Conservation (phyloP, 1,140 invertebrate species). For the Bombus soroeensis region DNA sequence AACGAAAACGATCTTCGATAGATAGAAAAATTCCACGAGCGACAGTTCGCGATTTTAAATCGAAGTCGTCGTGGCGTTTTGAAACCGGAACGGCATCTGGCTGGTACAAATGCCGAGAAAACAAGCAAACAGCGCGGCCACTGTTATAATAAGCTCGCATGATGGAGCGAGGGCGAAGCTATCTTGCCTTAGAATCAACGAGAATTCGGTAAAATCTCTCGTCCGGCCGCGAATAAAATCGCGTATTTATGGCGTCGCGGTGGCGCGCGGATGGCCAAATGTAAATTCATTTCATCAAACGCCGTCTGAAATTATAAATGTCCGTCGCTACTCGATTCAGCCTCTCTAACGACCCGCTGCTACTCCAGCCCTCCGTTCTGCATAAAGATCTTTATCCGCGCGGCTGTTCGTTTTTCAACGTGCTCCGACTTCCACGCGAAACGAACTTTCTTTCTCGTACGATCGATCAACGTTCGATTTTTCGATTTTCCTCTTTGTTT, state of each 20-base stretch:
- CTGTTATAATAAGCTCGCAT: slow-evolving; percentile 51
- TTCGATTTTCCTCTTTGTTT: background rate
- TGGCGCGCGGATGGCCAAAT: slow-evolving; percentile 26
- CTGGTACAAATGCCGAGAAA: background rate
- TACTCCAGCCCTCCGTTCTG: slow-evolving; percentile 77
- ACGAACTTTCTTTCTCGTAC: background rate
- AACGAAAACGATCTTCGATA: background rate
- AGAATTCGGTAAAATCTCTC: slow-evolving; percentile 42
- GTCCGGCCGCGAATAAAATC: slow-evolving; percentile 51
- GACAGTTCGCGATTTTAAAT: background rate
- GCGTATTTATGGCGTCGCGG: slow-evolving; percentile 55
- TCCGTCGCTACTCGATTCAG: slow-evolving; percentile 70
- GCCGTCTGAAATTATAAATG: slow-evolving; percentile 76
- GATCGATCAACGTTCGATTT: background rate
- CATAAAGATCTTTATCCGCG: slow-evolving; percentile 80
- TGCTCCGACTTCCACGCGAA: slow-evolving; percentile 26
- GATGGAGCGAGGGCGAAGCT: slow-evolving; percentile 31
- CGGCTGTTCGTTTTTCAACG: slow-evolving; percentile 63
- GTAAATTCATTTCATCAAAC: slow-evolving; percentile 77
- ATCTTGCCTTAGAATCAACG: slow-evolving; percentile 53
- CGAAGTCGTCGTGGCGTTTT: background rate
- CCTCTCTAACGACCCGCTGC: slow-evolving; percentile 76
- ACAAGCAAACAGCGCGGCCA: slow-evolving; percentile 6
- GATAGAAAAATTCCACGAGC: background rate
- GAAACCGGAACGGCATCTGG: slow-evolving; percentile 3